These are phyloP conservation scores for Xiphias gladius DNA, from an alignment of 2,113 vertebrate genomes.

Conservation along the genomic window DNA sequence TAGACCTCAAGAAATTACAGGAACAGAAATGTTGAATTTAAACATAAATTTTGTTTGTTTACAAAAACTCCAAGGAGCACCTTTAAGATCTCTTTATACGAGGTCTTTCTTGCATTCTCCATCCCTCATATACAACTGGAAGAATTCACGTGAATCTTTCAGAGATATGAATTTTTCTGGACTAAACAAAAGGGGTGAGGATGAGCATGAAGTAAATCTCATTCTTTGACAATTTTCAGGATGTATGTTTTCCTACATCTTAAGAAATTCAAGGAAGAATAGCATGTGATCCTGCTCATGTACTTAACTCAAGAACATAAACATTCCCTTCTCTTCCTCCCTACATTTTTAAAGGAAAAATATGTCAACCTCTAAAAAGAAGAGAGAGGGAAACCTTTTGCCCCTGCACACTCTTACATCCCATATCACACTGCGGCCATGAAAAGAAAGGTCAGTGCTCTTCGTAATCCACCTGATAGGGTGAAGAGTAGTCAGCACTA, in stretches of 20 bases:
- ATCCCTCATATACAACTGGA: not conserved
- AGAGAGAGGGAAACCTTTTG: not conserved
- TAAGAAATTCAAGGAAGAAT: conserved; percentile 1
- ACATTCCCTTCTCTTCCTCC: not conserved
- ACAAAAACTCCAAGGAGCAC: not conserved
- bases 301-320: not conserved
- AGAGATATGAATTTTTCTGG: not conserved
- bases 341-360: not conserved
- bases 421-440: conserved; percentile 14
- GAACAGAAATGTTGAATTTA: too few species aligned
- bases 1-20: too few species aligned
- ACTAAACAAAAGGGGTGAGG: not conserved
- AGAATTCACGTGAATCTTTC: not conserved
- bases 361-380: not conserved
- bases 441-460: conserved; percentile 48
- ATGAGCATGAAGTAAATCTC: conserved; percentile 1
- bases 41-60: not conserved
- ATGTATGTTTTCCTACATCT: not conserved
- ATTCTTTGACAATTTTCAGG: conserved; percentile 13
- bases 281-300: not conserved
- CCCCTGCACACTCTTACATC: not conserved
- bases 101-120: not conserved
- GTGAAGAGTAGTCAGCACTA: conserved; percentile 53
- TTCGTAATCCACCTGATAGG: conserved; percentile 37
- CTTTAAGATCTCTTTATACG: not conserved